Evolutionary conservation across 2,797 vertebrate genomes (phyloP), one percentile per base, ranked within the genome.

Genomic region (Hippoglossus hippoglossus): DNA sequence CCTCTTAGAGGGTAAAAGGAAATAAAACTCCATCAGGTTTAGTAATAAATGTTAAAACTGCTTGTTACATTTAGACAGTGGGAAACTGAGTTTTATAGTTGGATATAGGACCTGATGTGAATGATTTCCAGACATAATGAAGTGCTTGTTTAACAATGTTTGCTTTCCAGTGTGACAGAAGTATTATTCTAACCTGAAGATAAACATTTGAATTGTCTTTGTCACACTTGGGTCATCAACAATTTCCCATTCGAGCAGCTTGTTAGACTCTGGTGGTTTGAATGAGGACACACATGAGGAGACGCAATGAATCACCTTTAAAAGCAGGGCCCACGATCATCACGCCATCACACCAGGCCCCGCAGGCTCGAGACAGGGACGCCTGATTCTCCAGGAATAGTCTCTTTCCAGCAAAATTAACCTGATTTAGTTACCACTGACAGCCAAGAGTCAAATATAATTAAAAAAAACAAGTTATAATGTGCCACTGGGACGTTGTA

Each of bases 391-490:
- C 41, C 25, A 47, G 4, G 51, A 53, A 19, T 6, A 13, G 6
- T 26, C 26, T 28, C 21, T 50, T 28, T 36, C 21, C 36, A 39
- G 13, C n/a, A 54, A 55, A 49, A 21, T 21, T 26, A 64, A 47
- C n/a, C 24, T 24, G 51, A n/a, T 57, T 68, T 25, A 60, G 49
- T 52, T 22, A 13, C 41, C 34, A 54, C 34, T 49, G 18, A 7
- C 25, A 41, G 36, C 44, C 44, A 26, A 52, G 28, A 72, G 55
- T 71, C 66, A 59, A 31, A 63, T 22, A 47, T 56, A 56, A 56
- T 21, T 6, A 3, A 8, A 50, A 18, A 53, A n/a, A 6, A 50
- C 19, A 53, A n/a, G 44, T n/a, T 55, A 12, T 52, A 56, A 58
- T 51, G 16, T 26, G 9, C 46, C 63, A 13, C 46, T 4, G 36